A percentile compares a stretch with the other conserved stretches of the same genome.
phyloP scores from a whole-genome alignment of 2,888 invertebrate genomes.

The Ophion ellenae region DNA sequence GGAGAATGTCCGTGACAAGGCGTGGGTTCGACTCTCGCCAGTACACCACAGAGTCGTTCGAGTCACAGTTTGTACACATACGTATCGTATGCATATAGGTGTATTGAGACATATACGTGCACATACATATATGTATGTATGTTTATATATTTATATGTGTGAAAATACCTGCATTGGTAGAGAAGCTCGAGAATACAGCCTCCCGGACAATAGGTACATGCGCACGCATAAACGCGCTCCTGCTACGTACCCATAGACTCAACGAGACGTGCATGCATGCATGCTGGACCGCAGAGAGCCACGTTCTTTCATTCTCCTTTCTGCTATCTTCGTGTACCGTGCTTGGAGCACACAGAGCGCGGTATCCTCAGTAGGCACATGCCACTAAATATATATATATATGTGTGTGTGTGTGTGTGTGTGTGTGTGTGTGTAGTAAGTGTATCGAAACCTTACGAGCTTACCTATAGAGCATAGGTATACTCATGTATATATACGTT shows the following conservation, averaged over 20 bases:
- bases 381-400: not conserved
- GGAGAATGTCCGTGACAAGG: conserved; percentile 66
- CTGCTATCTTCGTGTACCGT: conserved; percentile 17
- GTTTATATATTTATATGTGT: not conserved
- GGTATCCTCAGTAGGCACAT: conserved; percentile 16
- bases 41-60: conserved; percentile 32
- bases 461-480: no score
- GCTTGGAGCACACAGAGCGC: not conserved
- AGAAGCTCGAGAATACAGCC: conserved; percentile 45
- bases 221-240: conserved; percentile 59
- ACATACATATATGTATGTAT: not conserved
- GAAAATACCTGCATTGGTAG: not conserved
- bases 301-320: conserved; percentile 17
- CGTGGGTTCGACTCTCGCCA: conserved; percentile 61
- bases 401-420: no score
- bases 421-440: not conserved
- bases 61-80: conserved; percentile 8
- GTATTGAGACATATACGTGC: not conserved
- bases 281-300: not conserved
- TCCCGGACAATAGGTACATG: conserved; percentile 64
- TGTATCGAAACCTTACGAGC: no score
- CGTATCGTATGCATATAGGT: not conserved
- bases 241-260: conserved; percentile 43
- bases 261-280: conserved; percentile 33
- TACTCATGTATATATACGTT: no score